Base-by-base conservation (phyloP, 37 sponge, comb jelly and placozoan genomes). In the Diacarnus erythraeanus region DNA sequence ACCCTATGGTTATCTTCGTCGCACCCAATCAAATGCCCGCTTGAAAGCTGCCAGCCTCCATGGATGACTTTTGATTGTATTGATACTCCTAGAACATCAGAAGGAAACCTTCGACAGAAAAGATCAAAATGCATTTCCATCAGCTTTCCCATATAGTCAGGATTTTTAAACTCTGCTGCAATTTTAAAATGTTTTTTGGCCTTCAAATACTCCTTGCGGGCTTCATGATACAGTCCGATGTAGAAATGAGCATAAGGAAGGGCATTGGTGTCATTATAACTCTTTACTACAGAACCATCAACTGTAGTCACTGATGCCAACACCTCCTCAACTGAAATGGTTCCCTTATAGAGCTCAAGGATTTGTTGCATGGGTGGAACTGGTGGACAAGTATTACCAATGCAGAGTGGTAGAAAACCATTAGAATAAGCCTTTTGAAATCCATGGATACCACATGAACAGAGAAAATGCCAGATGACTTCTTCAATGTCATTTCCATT, bases 181-280 rank as follows among this genome's bases (percentile, higher is more conserved):
- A 23, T 31, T 60, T 74, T 57, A 15, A 87, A 81, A 64, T 87
- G 83, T n/a, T 31, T 22, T 20, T 42, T 57, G 9, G 83, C 83
- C 40, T 8, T 8, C 37, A 25, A 43, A 38, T 41, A 5, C 0
- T 71, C 72, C n/a, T 44, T 77, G 25, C 31, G 41, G 33, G 70
- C 37, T 54, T 87, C 82, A 38, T 64, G 22, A 37, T 77, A 87
- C 15, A 87, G 1, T 0, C 88, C 88, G 43, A 77, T 61, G 59
- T 87, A 87, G 81, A 87, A 87, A 38, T 87, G 82, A 29, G 83
- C 88, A 71, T 88, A 88, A 6, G 83, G 79, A 29, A 83, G 51
- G 33, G 89, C 89, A 78, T 79, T 83, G 9, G 84, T 74, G 58
- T 25, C 75, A 58, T 88, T 83, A 47, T 88, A 83, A 60, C 83